phyloP scores from a whole-genome alignment of 2,797 vertebrate species.

The Typhlichthys subterraneus region DNA sequence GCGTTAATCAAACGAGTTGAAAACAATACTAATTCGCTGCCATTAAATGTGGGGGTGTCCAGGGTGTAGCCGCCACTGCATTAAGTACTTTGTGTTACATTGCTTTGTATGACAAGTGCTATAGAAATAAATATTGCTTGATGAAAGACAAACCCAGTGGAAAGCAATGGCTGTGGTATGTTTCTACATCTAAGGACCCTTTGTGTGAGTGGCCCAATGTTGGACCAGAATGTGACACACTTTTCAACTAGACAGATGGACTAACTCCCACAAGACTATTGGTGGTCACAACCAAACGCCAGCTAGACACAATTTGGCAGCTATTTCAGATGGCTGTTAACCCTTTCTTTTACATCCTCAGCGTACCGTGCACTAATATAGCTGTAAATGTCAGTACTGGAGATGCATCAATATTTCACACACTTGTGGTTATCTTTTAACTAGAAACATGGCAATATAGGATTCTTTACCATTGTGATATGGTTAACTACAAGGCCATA shows the following conservation, averaged over 20 bases:
- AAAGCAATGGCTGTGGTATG: neutral
- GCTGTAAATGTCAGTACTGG: neutral
- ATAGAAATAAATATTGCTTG: no score
- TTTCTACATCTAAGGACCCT: neutral
- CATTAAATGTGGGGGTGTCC: no score
- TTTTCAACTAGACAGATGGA: constrained; percentile 8
- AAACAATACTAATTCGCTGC: no score
- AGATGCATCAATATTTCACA: no score
- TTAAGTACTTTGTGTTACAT: no score
- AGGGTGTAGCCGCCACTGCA: no score
- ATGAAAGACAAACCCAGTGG: neutral
- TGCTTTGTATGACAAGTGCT: no score
- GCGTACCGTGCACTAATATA: neutral
- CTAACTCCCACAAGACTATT: neutral
- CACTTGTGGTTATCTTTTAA: no score
- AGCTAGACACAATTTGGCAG: neutral
- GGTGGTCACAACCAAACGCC: neutral
- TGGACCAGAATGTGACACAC: constrained; percentile 6
- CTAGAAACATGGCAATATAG: no score
- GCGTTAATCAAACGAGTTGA: no score
- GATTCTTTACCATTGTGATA: no score
- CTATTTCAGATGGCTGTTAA: neutral
- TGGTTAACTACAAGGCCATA: no score
- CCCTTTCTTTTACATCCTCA: neutral
- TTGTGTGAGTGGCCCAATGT: constrained; percentile 1